Evolutionary conservation across 2,888 invertebrate species (phyloP), one percentile per base, ranked within the genome.

Genomic region (Fabriciana adippe): DNA sequence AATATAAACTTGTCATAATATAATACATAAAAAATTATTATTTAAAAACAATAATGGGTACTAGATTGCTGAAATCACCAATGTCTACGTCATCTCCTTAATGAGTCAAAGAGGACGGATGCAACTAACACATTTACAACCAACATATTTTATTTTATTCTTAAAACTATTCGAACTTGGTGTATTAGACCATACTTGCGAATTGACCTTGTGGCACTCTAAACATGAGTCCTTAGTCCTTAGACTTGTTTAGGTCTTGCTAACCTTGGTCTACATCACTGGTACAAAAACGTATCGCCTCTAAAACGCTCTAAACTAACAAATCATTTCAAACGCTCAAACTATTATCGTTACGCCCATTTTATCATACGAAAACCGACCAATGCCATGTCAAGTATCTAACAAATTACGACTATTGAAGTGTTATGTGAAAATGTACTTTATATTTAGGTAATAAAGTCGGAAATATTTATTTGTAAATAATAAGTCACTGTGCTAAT

Each of bases 361-460:
- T 85, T 86, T 85, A 85, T 87, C 85, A 85, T 82, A 84, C 89
- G 83, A 87, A 90, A 90, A 87, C 82, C 85, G 74, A 89, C 91
- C 91, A 91, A 91, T 91, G 86, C 87, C 86, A 90, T 86, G 83
- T 85, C 83, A 84, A 85, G 75, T 81, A 72, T 78, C 77, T 73
- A 76, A 83, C 82, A 79, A 79, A 80, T 76, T 68, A 81, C 70
- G 75, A 78, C 69, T 74, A 73, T 70, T 55, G 62, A 67, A n/a
- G 31, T 60, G 50, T 56, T 69, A 72, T 31, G 62, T 59, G 47
- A 72, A 71, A 66, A 64, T 53, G 45, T 55, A 55, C 73, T 68
- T 64, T 79, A 76, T 54, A 3, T 1, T 55, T 13, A 26, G 26
- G 56, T 8, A 11, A 59, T 75, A 80, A 66, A 72, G 75, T 72